Conservation (phyloP, 2,797 vertebrate species). For the Spea hammondii region DNA sequence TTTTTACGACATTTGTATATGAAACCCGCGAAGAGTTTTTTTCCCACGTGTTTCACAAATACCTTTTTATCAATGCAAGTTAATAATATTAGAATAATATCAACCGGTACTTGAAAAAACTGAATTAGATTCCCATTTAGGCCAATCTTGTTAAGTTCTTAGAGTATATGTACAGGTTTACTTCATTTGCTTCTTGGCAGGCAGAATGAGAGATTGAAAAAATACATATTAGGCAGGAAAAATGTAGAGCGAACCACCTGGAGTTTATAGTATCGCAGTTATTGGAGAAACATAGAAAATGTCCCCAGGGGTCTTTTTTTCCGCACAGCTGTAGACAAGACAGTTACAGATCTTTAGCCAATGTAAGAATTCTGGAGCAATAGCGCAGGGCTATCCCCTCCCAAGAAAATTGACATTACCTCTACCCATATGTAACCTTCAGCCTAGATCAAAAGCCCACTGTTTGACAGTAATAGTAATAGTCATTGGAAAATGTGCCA, state of each 20-base stretch:
- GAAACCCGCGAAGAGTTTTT: not conserved
- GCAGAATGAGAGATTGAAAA: conserved; percentile 17
- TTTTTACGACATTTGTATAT: not conserved
- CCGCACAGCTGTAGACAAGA: conserved; percentile 60
- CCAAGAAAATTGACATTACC: conserved; percentile 60
- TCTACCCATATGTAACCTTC: conserved; percentile 75
- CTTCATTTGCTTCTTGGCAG: conserved; percentile 62
- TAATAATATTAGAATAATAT: not conserved
- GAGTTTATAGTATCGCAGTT: conserved; percentile 58
- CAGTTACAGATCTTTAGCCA: conserved; percentile 57
- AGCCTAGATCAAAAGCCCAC: conserved; percentile 64
- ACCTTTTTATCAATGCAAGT: not conserved
- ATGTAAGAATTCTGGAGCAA: conserved; percentile 55
- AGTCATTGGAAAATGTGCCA: conserved; percentile 71
- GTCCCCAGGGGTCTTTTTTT: conserved; percentile 57
- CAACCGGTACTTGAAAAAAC: not conserved
- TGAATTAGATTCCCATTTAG: not conserved
- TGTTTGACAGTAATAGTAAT: conserved; percentile 72
- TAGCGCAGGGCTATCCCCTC: conserved; percentile 55
- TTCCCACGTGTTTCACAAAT: not conserved
- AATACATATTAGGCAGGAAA: conserved; percentile 44
- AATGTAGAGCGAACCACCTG: conserved; percentile 72
- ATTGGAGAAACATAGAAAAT: conserved; percentile 50
- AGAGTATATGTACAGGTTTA: conserved; percentile 51
- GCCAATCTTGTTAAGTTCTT: conserved; percentile 34